Conservation (phyloP, 1,140 invertebrate species). For the Parapsyche elsis region DNA sequence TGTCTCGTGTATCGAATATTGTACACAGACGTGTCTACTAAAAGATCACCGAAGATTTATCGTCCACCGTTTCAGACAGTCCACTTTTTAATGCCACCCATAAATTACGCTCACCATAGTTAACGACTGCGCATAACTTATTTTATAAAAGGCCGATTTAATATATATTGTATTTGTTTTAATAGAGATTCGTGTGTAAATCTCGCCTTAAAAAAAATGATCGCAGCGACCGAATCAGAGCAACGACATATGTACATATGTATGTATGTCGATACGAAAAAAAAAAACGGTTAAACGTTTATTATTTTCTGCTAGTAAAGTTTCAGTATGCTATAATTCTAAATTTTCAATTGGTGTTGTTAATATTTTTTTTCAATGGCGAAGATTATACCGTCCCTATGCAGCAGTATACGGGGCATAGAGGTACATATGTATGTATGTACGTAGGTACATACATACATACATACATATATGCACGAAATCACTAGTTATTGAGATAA, state of each 20-base stretch:
- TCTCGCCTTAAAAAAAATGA: slow-evolving; percentile 7
- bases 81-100: slow-evolving; percentile 39
- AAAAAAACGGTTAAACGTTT: slow-evolving; percentile 18
- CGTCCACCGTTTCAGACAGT: slow-evolving; percentile 30
- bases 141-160: slow-evolving; percentile 30
- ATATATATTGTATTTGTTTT: slow-evolving; percentile 31
- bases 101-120: slow-evolving; percentile 39
- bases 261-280: background rate
- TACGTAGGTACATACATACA: no score
- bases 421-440: no score
- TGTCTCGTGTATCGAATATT: slow-evolving; percentile 25
- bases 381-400: no score
- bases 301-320: slow-evolving; percentile 8
- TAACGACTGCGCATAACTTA: slow-evolving; percentile 30
- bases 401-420: no score
- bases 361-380: background rate
- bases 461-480: no score
- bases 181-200: slow-evolving; percentile 31
- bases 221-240: background rate
- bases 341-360: background rate
- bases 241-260: background rate
- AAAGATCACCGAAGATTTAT: slow-evolving; percentile 44
- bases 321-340: background rate
- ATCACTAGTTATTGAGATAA: background rate
- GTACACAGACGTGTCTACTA: slow-evolving; percentile 32